These are phyloP conservation scores for Drosophila paulistorum DNA, from an alignment of 1,140 invertebrate species.

Conservation along the genomic window DNA sequence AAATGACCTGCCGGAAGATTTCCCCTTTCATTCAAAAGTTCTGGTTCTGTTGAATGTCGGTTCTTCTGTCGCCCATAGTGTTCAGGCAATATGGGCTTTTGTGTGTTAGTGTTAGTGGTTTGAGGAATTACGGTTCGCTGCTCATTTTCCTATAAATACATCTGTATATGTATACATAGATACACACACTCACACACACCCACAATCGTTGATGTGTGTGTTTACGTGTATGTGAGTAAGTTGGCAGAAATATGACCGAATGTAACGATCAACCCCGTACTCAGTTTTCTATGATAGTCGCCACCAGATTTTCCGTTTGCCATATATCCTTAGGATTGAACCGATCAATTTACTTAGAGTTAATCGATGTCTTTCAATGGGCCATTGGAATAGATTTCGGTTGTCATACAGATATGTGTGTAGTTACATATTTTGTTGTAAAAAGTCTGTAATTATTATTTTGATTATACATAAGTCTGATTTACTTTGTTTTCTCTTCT, in stretches of 20 bases:
- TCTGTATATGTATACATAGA: slow-evolving; percentile 8
- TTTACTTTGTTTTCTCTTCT: slow-evolving; percentile 14
- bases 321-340: not conserved
- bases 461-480: slow-evolving; percentile 12
- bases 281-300: not conserved
- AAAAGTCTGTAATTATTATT: slow-evolving; percentile 10
- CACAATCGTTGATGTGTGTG: not conserved
- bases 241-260: slow-evolving; percentile 12
- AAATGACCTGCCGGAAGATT: slow-evolving; percentile 13
- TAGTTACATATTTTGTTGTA: slow-evolving; percentile 6
- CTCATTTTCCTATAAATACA: slow-evolving; percentile 47
- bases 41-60: slow-evolving; percentile 7
- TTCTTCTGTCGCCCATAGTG: slow-evolving; percentile 32
- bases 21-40: slow-evolving; percentile 13
- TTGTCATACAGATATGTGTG: slow-evolving; percentile 6
- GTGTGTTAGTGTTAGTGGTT: slow-evolving; percentile 39
- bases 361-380: not conserved
- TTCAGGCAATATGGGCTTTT: slow-evolving; percentile 33
- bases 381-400: not conserved
- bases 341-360: not conserved
- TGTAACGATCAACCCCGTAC: not conserved
- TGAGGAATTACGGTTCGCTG: slow-evolving; percentile 57
- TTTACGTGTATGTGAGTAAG: slow-evolving; percentile 11
- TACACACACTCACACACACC: not conserved
- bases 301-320: not conserved